phyloP scores from a whole-genome alignment of 2,888 invertebrate species.

The Achlya flavicornis region DNA sequence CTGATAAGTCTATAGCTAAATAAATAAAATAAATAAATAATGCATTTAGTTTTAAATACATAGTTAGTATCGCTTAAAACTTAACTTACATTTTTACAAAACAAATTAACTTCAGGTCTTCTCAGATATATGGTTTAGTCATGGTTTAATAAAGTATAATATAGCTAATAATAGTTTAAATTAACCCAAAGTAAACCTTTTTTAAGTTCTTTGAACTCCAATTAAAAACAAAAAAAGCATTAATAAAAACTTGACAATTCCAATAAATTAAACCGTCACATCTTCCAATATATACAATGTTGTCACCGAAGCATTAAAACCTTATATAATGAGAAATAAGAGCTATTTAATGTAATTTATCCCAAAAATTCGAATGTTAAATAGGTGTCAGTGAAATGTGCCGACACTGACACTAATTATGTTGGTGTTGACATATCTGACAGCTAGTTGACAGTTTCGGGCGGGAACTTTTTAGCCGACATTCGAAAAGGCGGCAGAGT shows the following conservation, averaged over 20 bases:
- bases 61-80: too few relatives aligned
- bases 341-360: not conserved
- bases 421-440: slow-evolving; percentile 36
- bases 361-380: not conserved
- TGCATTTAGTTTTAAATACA: too few relatives aligned
- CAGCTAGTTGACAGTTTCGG: slow-evolving; percentile 26
- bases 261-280: not conserved
- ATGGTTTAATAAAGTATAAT: too few relatives aligned
- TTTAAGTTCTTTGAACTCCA: not conserved
- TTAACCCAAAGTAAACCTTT: too few relatives aligned
- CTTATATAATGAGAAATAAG: not conserved
- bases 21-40: too few relatives aligned
- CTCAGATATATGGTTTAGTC: too few relatives aligned
- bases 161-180: too few relatives aligned
- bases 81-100: too few relatives aligned
- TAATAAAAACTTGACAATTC: not conserved
- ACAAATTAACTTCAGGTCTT: too few relatives aligned
- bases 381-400: slow-evolving; percentile 2
- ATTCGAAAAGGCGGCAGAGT: not conserved
- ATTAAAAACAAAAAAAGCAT: not conserved
- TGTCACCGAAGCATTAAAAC: not conserved
- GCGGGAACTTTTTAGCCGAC: not conserved
- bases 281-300: not conserved
- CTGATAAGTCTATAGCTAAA: too few relatives aligned
- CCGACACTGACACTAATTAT: slow-evolving; percentile 28